Conservation (phyloP, 1,140 invertebrate species). For the Aphis craccivora region DNA sequence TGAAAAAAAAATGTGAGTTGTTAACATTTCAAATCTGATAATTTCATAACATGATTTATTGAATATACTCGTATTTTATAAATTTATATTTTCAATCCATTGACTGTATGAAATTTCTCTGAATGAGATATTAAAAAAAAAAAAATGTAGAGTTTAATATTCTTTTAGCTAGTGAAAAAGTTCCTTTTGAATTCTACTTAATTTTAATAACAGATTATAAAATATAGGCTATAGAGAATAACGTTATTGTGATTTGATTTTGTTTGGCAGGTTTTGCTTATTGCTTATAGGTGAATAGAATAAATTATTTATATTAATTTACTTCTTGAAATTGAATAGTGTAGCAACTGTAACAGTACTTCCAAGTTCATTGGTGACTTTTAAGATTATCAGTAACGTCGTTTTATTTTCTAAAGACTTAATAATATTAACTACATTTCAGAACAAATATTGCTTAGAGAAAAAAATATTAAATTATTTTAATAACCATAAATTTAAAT, state of each 20-base stretch:
- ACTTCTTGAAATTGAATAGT: background rate
- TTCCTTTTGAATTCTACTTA: background rate
- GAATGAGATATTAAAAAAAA: background rate
- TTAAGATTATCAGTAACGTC: background rate
- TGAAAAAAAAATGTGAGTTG: background rate
- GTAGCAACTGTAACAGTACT: background rate
- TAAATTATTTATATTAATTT: background rate
- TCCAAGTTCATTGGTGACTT: background rate
- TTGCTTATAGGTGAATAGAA: background rate
- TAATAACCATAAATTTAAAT: background rate
- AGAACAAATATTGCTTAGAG: background rate
- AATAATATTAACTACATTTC: background rate
- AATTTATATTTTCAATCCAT: background rate
- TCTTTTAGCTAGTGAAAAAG: background rate
- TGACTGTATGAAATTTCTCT: background rate
- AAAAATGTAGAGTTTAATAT: background rate
- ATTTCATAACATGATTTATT: background rate
- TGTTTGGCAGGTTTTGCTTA: background rate
- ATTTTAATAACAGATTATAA: background rate
- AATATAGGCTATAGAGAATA: background rate
- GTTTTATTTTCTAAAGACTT: background rate
- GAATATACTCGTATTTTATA: background rate
- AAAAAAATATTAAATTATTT: background rate
- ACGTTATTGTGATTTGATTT: background rate
- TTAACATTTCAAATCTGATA: background rate